phyloP scores from a whole-genome alignment of 2,797 vertebrate species.

The Capromys pilorides region DNA sequence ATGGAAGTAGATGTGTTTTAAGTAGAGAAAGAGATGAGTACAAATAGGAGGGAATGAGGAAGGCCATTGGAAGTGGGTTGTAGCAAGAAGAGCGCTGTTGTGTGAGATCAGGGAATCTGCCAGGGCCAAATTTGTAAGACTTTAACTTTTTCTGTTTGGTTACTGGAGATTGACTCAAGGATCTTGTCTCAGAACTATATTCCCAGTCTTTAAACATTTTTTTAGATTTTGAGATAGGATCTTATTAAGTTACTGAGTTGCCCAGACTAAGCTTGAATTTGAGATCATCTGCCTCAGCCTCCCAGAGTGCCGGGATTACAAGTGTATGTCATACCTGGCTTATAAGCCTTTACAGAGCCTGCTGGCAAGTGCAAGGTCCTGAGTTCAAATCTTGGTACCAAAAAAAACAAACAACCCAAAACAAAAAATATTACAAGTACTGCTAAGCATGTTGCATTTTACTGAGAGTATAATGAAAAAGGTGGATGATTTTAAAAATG shows the following conservation, averaged over 20 bases:
- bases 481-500: constrained; percentile 23
- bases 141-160: not conserved
- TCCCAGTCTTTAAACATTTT: not conserved
- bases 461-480: not conserved
- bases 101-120: not conserved
- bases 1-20: constrained; percentile 13
- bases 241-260: not conserved
- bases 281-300: not conserved
- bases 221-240: not conserved
- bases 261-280: not conserved
- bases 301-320: not conserved
- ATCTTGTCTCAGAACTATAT: not conserved
- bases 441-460: constrained; percentile 37
- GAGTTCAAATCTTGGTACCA: no score
- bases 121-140: not conserved
- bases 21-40: constrained; percentile 24
- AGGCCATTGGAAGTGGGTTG: not conserved
- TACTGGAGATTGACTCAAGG: not conserved
- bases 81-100: not conserved
- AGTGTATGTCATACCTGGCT: not conserved
- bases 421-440: not conserved
- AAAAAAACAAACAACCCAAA: no score
- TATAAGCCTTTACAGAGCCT: not conserved
- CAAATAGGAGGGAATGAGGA: not conserved
- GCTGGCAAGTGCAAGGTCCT: no score